These are phyloP conservation scores for Taphrorychus bicolor DNA, from an alignment of 2,888 invertebrate genomes.

Conservation along the genomic window DNA sequence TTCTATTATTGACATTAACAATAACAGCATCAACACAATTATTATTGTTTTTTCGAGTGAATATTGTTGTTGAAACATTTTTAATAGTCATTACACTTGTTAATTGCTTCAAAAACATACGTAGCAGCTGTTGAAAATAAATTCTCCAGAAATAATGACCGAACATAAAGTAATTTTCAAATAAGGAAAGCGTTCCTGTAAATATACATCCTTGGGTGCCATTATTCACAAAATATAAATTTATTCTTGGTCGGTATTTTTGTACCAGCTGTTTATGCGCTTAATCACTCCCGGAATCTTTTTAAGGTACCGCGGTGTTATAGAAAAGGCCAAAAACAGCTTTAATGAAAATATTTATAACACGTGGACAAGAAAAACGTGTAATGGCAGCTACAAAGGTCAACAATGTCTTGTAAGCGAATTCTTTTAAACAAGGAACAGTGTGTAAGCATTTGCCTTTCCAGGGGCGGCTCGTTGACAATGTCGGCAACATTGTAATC, in stretches of 20 bases:
- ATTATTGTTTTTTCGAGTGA: no score
- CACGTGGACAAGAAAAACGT: neutral
- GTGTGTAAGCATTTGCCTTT: slow-evolving; percentile 10
- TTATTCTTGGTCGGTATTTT: neutral
- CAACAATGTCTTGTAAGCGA: slow-evolving; percentile 13
- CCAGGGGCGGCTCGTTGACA: neutral
- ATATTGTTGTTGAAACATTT: no score
- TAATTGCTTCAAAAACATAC: neutral
- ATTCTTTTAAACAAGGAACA: slow-evolving; percentile 8
- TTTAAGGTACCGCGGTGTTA: neutral
- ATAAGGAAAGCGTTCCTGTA: neutral
- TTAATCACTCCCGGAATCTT: neutral
- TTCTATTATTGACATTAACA: no score
- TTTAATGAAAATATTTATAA: slow-evolving; percentile 1
- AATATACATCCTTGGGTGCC: neutral
- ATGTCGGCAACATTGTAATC: slow-evolving; percentile 20
- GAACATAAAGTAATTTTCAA: slow-evolving; percentile 3
- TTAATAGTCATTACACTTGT: neutral
- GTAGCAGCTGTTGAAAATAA: neutral
- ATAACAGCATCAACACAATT: no score
- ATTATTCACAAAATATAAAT: neutral
- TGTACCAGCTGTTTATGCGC: neutral
- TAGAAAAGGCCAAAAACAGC: neutral
- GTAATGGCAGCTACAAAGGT: slow-evolving; percentile 1
- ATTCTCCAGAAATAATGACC: neutral